phyloP scores from a whole-genome alignment of 2,113 vertebrate genomes.

The Lepisosteus oculatus region DNA sequence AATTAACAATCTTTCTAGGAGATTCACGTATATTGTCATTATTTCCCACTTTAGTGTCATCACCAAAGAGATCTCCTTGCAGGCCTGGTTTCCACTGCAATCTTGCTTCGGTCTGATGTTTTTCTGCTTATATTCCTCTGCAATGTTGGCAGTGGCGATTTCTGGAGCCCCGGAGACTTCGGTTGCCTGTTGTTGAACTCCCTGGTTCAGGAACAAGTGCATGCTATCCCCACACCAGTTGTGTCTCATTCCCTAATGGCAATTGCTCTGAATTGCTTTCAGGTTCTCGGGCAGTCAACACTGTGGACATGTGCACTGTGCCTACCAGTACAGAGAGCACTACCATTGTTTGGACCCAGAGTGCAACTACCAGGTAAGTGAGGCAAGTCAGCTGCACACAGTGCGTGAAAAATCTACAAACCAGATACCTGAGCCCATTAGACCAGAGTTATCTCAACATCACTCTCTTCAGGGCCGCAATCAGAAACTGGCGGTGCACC shows the following conservation, averaged over 20 bases:
- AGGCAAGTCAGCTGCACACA: not conserved
- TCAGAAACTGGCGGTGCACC: constrained; percentile 13
- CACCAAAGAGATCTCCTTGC: too few relatives aligned
- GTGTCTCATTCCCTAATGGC: not conserved
- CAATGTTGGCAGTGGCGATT: not conserved
- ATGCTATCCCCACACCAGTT: not conserved
- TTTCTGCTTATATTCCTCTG: not conserved
- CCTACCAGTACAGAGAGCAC: constrained; percentile 97
- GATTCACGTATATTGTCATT: too few relatives aligned
- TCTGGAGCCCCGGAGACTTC: not conserved
- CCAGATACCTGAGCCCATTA: not conserved
- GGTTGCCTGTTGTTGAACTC: not conserved
- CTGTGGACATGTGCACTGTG: constrained; percentile 96
- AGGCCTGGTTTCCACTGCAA: not conserved
- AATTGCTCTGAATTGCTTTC: constrained; percentile 26
- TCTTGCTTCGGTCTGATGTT: not conserved
- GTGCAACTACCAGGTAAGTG: constrained; percentile 96
- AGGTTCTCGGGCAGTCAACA: constrained; percentile 98
- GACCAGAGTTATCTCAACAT: not conserved
- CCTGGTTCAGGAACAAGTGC: not conserved
- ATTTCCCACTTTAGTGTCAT: too few relatives aligned
- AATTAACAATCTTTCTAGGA: too few relatives aligned
- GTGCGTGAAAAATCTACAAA: not conserved
- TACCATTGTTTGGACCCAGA: constrained; percentile 98
- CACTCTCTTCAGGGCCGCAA: not conserved